A percentile compares a stretch with the other conserved stretches of the same genome.
phyloP scores from a whole-genome alignment of 2,113 vertebrate genomes.

The Microtus oregoni region DNA sequence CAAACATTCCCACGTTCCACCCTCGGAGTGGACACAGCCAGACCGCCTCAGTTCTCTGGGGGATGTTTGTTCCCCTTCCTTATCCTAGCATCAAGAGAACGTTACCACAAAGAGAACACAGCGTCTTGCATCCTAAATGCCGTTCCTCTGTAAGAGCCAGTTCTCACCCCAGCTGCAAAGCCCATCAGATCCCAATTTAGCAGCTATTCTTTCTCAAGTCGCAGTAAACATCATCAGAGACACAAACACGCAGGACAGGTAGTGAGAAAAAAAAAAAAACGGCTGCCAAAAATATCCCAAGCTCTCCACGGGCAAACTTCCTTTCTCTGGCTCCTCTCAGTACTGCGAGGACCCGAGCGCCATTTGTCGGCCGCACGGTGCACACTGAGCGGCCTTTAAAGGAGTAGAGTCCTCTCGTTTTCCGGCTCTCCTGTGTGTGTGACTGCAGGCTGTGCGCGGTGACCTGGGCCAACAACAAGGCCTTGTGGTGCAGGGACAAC shows the following conservation, averaged over 20 bases:
- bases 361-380: not conserved
- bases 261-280: constrained; percentile 58
- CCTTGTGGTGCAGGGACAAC: not conserved
- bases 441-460: not conserved
- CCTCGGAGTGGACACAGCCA: not conserved
- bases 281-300: constrained; percentile 65
- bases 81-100: constrained; percentile 48
- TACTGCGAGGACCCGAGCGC: not conserved
- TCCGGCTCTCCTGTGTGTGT: not conserved
- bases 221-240: constrained; percentile 69
- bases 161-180: constrained; percentile 75
- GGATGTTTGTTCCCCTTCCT: constrained; percentile 37
- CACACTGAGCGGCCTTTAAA: constrained; percentile 15
- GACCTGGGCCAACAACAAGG: constrained; percentile 2
- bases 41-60: not conserved
- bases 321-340: constrained; percentile 69
- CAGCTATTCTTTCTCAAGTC: constrained; percentile 52
- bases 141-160: not conserved
- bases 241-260: constrained; percentile 41
- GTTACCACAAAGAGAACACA: constrained; percentile 42
- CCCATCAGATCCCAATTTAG: constrained; percentile 75
- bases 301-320: constrained; percentile 50
- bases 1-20: not conserved
- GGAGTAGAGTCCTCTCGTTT: not conserved
- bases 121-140: constrained; percentile 44